A percentile compares a stretch with the other conserved stretches of the same genome.
Conservation (phyloP, 2,797 vertebrate species). For the Echeneis naucrates region DNA sequence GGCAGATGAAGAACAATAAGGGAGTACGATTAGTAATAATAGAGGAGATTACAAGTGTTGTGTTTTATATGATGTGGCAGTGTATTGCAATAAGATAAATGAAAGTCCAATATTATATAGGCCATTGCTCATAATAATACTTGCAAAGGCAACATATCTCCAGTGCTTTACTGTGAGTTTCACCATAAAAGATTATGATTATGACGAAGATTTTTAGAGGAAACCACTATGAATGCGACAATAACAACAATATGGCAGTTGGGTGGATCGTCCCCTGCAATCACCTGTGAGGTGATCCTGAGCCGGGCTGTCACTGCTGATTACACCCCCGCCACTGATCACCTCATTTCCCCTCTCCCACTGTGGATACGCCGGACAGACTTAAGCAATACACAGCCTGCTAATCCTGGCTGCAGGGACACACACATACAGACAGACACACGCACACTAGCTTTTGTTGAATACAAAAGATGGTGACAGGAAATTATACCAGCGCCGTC, state of each 20-base stretch:
- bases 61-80: constrained; percentile 41
- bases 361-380: constrained; percentile 46
- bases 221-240: constrained; percentile 10
- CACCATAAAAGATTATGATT: constrained; percentile 1
- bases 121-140: constrained; percentile 5
- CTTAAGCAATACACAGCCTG: constrained; percentile 45
- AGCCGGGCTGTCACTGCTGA: constrained; percentile 41
- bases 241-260: constrained; percentile 22
- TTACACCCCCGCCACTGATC: constrained; percentile 47
- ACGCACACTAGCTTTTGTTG: constrained; percentile 19
- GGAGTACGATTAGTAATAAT: constrained; percentile 35
- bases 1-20: constrained; percentile 36
- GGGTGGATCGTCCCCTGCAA: constrained; percentile 22
- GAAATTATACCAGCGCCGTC: constrained; percentile 45
- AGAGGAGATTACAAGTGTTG: constrained; percentile 24
- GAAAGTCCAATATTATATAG: constrained; percentile 6
- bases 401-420: constrained; percentile 56
- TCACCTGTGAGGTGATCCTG: constrained; percentile 39
- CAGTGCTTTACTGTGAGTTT: background rate
- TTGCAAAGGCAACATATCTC: background rate
- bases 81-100: constrained; percentile 34
- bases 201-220: constrained; percentile 16
- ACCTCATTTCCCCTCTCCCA: constrained; percentile 66
- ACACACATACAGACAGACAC: constrained; percentile 33
- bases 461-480: constrained; percentile 26